These are phyloP conservation scores for Myxocyprinus asiaticus DNA, from an alignment of 2,113 vertebrate genomes.

Conservation along the genomic window DNA sequence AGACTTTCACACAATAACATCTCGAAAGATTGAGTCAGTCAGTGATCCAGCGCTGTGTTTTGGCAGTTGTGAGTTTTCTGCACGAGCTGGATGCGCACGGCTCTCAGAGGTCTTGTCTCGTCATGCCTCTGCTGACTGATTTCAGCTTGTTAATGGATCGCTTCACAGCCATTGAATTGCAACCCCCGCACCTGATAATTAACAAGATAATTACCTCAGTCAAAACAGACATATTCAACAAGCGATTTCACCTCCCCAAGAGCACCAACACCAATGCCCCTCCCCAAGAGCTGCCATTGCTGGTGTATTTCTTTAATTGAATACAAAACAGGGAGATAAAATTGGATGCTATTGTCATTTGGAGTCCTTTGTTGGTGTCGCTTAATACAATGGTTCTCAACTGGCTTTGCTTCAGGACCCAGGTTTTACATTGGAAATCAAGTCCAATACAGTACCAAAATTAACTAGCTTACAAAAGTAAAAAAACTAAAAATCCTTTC, in stretches of 20 bases:
- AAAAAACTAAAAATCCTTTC: no score
- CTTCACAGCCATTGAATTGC: slow-evolving; percentile 53
- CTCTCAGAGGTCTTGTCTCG: slow-evolving; percentile 31
- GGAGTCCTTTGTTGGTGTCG: no score
- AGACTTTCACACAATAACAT: background rate
- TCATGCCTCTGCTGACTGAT: slow-evolving; percentile 51
- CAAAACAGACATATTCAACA: slow-evolving; percentile 45
- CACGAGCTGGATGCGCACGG: background rate
- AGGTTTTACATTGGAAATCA: no score
- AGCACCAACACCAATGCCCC: background rate
- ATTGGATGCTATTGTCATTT: slow-evolving; percentile 23
- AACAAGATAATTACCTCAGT: slow-evolving; percentile 58
- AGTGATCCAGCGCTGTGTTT: slow-evolving; percentile 15
- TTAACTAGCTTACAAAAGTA: no score
- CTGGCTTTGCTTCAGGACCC: no score
- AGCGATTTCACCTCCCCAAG: slow-evolving; percentile 36
- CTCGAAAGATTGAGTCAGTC: slow-evolving; percentile 13
- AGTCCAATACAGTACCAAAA: no score
- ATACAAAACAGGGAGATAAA: slow-evolving; percentile 38
- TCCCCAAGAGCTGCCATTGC: background rate
- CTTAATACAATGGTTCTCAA: no score
- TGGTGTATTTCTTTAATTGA: slow-evolving; percentile 37
- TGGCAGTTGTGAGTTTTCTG: slow-evolving; percentile 4
- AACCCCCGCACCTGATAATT: slow-evolving; percentile 53
- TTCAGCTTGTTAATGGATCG: slow-evolving; percentile 60